Conservation (phyloP, 2,888 invertebrate genomes). For the Prosopocoilus inquinatus region DNA sequence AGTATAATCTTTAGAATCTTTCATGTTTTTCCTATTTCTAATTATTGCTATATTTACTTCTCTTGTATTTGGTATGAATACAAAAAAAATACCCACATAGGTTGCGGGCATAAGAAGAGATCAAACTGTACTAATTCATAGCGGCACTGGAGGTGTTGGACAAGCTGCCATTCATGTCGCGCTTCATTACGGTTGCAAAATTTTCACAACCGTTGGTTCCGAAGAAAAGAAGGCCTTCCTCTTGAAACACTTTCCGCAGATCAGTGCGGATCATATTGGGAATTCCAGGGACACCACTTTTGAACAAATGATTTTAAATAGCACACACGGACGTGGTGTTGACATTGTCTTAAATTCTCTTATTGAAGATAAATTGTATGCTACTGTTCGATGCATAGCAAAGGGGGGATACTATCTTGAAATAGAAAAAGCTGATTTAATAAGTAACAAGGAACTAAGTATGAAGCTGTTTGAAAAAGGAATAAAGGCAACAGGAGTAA, state of each 20-base stretch:
- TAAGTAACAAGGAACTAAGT: slow-evolving; percentile 61
- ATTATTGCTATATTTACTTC: no score
- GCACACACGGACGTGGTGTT: slow-evolving; percentile 84
- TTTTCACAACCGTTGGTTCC: slow-evolving; percentile 86
- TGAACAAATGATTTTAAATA: slow-evolving; percentile 77
- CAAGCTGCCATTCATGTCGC: slow-evolving; percentile 71
- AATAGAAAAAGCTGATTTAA: slow-evolving; percentile 81
- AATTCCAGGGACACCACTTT: slow-evolving; percentile 86
- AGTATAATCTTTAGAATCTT: no score
- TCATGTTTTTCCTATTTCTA: no score
- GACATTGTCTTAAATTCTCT: slow-evolving; percentile 89
- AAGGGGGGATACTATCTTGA: slow-evolving; percentile 71
- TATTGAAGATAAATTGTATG: slow-evolving; percentile 83
- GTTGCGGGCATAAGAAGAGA: background rate
- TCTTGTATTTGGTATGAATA: no score
- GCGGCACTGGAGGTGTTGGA: slow-evolving; percentile 69
- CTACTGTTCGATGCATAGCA: slow-evolving; percentile 62
- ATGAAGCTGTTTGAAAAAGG: slow-evolving; percentile 55
- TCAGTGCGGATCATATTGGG: slow-evolving; percentile 68
- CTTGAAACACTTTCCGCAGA: slow-evolving; percentile 69
- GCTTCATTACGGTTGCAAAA: slow-evolving; percentile 62
- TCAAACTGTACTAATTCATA: slow-evolving; percentile 53
- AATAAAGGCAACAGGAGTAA: slow-evolving; percentile 67
- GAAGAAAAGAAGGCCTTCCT: slow-evolving; percentile 81
- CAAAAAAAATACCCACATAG: background rate